Evolutionary conservation across 1,140 invertebrate species (phyloP), one percentile per base, ranked within the genome.

Genomic region (Matsumurasca onukii): DNA sequence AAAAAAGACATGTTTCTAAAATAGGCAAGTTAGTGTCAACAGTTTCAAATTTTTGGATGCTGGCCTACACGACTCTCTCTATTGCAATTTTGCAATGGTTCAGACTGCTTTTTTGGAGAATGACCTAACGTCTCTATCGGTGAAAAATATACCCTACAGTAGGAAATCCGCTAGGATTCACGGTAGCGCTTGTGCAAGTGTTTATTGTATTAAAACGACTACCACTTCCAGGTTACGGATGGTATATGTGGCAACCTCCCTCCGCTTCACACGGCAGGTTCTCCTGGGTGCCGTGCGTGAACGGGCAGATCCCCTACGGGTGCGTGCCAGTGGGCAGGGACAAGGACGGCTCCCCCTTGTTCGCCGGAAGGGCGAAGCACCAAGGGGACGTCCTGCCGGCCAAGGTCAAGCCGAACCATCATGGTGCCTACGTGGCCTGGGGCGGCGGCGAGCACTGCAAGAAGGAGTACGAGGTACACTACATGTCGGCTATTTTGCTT

Each of bases 301-400:
- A 45, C n/a, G 39, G 39, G n/a, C 39, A 45, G n/a, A 9, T 45
- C 9, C 39, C 39, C 9, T 9, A 9, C n/a, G 39, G 39, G 9
- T 45, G 39, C n/a, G 39, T 45, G 39, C 39, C 39, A 12, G 39
- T 45, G 39, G 39, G 39, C 9, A 45, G 39, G n/a, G 39, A 45
- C n/a, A 45, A 45, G 39, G 39, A 45, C n/a, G 39, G 39, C n/a
- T 45, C 39, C n/a, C 39, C 39, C n/a, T 45, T 94, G 63, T 92
- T 85, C 73, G 87, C 92, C 2, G 91, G 91, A 1, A 82, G 91
- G 62, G 88, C 88, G 0, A 85, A 78, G 45, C 87, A 92, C 75
- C 82, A 86, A 64, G 89, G 88, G 1, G 89, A 92, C 74, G 80
- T 90, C 73, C 70, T 92, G 13, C 91, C 91, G 15, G 90, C 89